Evolutionary conservation across 2,888 invertebrate genomes (phyloP).

Genomic region (Gonocerus acuteangulatus): DNA sequence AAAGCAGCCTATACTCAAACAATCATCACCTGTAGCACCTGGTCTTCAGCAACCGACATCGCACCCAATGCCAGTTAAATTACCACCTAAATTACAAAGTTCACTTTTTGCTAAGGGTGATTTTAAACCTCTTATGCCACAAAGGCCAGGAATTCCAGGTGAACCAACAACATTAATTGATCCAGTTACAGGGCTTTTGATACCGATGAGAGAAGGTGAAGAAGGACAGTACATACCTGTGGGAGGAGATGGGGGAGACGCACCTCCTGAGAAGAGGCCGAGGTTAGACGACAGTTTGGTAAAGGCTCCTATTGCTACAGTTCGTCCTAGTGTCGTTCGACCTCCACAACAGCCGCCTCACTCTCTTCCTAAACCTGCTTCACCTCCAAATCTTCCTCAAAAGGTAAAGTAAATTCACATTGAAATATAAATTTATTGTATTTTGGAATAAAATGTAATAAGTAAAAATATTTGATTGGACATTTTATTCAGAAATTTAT

Average conservation of each 20-base stretch:
- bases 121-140: background rate
- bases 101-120: slow-evolving; percentile 6
- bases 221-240: slow-evolving; percentile 61
- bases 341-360: slow-evolving; percentile 30
- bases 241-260: slow-evolving; percentile 25
- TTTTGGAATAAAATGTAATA: background rate
- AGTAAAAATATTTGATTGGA: background rate
- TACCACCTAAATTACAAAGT: slow-evolving; percentile 6
- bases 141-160: slow-evolving; percentile 33
- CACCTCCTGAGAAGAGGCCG: slow-evolving; percentile 36
- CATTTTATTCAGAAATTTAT: background rate
- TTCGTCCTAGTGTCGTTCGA: slow-evolving; percentile 31
- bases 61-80: background rate
- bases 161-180: slow-evolving; percentile 63
- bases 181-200: slow-evolving; percentile 64
- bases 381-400: slow-evolving; percentile 26
- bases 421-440: background rate
- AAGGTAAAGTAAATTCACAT: slow-evolving; percentile 7
- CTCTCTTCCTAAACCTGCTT: slow-evolving; percentile 25
- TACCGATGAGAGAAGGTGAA: slow-evolving; percentile 61
- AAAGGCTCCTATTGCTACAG: slow-evolving; percentile 16
- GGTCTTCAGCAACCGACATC: slow-evolving; percentile 31
- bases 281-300: slow-evolving; percentile 23
- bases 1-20: slow-evolving; percentile 38
- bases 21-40: background rate